Percentiles rank a stretch among this genome's conserved stretches.
phyloP scores from a whole-genome alignment of 2,888 invertebrate genomes.

The Metacarcinus magister region DNA sequence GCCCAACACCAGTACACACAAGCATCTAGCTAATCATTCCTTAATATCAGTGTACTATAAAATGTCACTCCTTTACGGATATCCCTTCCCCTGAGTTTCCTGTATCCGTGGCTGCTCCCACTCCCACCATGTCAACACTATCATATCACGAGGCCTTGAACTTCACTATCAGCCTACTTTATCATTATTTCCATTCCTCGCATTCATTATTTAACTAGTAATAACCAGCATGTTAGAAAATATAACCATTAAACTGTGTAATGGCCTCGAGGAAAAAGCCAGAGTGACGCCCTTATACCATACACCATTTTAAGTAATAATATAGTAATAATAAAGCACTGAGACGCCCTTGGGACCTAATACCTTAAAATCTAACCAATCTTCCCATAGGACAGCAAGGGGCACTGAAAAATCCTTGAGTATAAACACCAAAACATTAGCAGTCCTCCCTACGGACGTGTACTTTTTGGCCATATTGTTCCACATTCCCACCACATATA shows the following conservation, averaged over 20 bases:
- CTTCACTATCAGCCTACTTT: background rate
- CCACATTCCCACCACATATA: background rate
- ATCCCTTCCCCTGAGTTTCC: background rate
- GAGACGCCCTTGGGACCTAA: too few relatives aligned
- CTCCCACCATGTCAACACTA: background rate
- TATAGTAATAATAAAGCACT: too few relatives aligned
- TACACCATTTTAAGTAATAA: too few relatives aligned
- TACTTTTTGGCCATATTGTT: background rate
- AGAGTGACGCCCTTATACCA: background rate
- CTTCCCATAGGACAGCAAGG: too few relatives aligned
- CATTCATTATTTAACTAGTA: background rate
- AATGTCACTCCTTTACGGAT: background rate
- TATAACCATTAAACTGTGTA: background rate
- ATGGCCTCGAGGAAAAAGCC: background rate
- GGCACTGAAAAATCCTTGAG: too few relatives aligned
- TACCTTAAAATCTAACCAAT: too few relatives aligned
- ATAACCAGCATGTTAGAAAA: background rate
- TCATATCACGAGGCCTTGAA: slow-evolving; percentile 30
- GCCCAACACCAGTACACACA: background rate
- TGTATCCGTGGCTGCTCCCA: background rate
- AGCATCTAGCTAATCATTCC: background rate
- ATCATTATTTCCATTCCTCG: background rate
- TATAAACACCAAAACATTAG: background rate
- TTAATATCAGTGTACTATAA: background rate
- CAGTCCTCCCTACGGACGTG: background rate